Conservation (phyloP, 2,888 invertebrate genomes). For the Caradrina kadenii region DNA sequence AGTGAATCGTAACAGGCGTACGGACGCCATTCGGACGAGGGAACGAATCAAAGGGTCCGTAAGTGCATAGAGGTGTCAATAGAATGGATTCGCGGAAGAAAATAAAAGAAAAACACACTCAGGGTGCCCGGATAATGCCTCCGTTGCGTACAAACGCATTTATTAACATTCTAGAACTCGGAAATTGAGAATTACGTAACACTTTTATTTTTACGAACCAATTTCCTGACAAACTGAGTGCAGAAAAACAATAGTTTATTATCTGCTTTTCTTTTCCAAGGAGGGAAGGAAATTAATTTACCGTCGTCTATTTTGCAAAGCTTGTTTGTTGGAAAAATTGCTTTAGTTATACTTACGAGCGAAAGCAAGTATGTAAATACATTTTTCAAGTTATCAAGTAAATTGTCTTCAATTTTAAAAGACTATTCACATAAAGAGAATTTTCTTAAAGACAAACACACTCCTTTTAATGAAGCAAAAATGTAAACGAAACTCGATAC, state of each 20-base stretch:
- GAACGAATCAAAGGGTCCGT: conserved; percentile 50
- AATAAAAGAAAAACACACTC: conserved; percentile 36
- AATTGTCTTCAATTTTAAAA: conserved; percentile 17
- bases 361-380: conserved; percentile 22
- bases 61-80: conserved; percentile 60
- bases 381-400: conserved; percentile 19
- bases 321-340: conserved; percentile 2
- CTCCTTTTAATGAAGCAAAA: conserved; percentile 41
- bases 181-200: conserved; percentile 19
- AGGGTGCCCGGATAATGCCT: conserved; percentile 24
- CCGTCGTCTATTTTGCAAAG: conserved; percentile 5
- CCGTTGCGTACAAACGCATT: conserved; percentile 29
- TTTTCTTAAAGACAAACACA: conserved; percentile 18
- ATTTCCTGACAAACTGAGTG: conserved; percentile 40
- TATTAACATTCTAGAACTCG: conserved; percentile 29
- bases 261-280: conserved; percentile 7
- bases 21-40: conserved; percentile 20
- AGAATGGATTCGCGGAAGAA: conserved; percentile 27
- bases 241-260: conserved; percentile 27
- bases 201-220: conserved; percentile 27
- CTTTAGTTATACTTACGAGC: background rate
- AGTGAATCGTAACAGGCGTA: conserved; percentile 24
- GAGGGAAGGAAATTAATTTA: conserved; percentile 23
- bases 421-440: conserved; percentile 14
- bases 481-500: conserved; percentile 15